These are phyloP conservation scores for Drosophila demipolita DNA, from an alignment of 2,888 invertebrate genomes.

Conservation along the genomic window DNA sequence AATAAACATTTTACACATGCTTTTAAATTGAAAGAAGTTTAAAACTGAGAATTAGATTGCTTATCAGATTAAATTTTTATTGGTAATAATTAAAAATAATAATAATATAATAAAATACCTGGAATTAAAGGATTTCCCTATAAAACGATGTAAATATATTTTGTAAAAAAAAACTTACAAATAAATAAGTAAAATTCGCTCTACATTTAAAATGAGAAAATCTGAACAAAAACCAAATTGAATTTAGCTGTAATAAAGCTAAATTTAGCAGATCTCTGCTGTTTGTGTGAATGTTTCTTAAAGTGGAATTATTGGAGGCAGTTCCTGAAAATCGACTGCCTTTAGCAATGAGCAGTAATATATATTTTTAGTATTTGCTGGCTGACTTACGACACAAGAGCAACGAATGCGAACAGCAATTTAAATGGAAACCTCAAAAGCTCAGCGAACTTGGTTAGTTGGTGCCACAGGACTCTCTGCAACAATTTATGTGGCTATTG, in stretches of 20 bases:
- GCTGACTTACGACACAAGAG: conserved; percentile 36
- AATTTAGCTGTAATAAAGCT: conserved; percentile 34
- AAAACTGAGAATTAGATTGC: not conserved
- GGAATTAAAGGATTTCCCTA: not conserved
- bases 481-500: conserved; percentile 60
- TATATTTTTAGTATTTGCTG: conserved; percentile 56
- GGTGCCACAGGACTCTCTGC: conserved; percentile 11
- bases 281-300: not conserved
- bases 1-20: not conserved
- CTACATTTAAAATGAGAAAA: not conserved
- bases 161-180: not conserved
- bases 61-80: not conserved
- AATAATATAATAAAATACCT: not conserved
- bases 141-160: not conserved
- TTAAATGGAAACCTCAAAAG: conserved; percentile 51
- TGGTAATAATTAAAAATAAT: no score
- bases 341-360: conserved; percentile 50
- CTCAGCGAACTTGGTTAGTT: conserved; percentile 27
- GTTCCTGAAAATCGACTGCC: conserved; percentile 52
- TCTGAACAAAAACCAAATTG: not conserved
- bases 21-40: not conserved
- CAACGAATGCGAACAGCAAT: conserved; percentile 15
- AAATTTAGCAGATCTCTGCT: conserved; percentile 18
- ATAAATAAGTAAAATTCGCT: not conserved
- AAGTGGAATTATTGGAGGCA: not conserved